Percentiles rank a stretch among this genome's conserved stretches.
Evolutionary conservation across 2,888 invertebrate species (phyloP).

Genomic region (Cephus nigrinus): DNA sequence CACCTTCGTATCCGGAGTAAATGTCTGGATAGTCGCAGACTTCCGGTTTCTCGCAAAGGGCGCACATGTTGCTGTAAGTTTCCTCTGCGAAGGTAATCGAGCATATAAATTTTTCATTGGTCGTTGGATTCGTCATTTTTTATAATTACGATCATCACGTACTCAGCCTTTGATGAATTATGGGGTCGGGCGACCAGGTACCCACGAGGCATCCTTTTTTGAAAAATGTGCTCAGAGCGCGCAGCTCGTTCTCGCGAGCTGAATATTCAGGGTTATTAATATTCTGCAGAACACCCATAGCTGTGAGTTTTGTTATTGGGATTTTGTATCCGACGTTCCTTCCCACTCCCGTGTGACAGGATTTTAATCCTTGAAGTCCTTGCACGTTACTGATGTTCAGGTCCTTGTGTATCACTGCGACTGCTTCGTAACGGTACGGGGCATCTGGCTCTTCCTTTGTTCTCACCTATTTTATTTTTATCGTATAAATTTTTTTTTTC

Average conservation of each 20-base stretch:
- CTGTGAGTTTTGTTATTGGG: constrained; percentile 81
- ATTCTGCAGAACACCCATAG: constrained; percentile 74
- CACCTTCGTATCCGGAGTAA: constrained; percentile 89
- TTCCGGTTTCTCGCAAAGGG: constrained; percentile 80
- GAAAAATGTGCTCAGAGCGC: constrained; percentile 84
- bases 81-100: constrained; percentile 69
- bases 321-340: constrained; percentile 91
- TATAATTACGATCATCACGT: constrained; percentile 55
- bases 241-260: constrained; percentile 83
- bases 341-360: constrained; percentile 89
- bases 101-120: neutral
- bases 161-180: constrained; percentile 80
- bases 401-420: constrained; percentile 82
- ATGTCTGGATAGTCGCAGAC: constrained; percentile 85
- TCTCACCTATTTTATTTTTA: constrained; percentile 67
- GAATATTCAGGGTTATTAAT: constrained; percentile 77
- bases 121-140: neutral
- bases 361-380: constrained; percentile 80
- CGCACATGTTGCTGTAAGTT: constrained; percentile 82
- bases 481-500: neutral
- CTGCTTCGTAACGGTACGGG: constrained; percentile 78
- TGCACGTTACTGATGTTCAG: constrained; percentile 76
- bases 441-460: constrained; percentile 82
- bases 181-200: constrained; percentile 81
- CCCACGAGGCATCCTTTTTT: constrained; percentile 88